These are phyloP conservation scores for Nephrotoma flavescens DNA, from an alignment of 2,888 invertebrate species.

Conservation along the genomic window DNA sequence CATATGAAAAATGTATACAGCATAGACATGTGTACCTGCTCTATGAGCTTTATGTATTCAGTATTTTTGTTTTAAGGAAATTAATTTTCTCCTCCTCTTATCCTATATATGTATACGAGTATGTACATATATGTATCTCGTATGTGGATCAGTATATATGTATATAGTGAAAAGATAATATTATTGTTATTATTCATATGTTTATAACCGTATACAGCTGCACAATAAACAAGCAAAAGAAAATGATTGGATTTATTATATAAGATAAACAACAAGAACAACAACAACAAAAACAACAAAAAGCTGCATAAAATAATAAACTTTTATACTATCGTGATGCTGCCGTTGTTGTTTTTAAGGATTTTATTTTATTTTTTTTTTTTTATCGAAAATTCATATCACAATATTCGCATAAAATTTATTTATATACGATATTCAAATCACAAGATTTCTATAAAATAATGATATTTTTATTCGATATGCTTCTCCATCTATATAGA, in stretches of 20 bases:
- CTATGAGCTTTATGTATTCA: neutral
- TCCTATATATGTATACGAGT: neutral
- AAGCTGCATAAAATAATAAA: neutral
- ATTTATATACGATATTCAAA: constrained; percentile 1
- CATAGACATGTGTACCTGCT: neutral
- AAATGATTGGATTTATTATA: neutral
- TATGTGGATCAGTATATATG: neutral
- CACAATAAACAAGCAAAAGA: neutral
- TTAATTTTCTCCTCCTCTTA: neutral
- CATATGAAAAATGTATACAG: neutral
- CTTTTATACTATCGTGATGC: neutral
- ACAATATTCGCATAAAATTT: constrained; percentile 2
- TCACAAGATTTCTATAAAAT: neutral
- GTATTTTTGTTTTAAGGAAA: neutral
- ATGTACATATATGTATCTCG: neutral
- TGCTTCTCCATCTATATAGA: neutral
- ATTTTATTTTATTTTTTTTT: neutral
- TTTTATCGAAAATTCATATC: neutral
- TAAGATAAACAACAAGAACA: neutral
- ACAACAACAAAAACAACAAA: too few species aligned
- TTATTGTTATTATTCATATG: neutral
- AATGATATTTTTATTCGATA: neutral
- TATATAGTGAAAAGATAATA: neutral
- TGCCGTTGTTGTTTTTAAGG: neutral
- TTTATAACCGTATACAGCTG: neutral